Evolutionary conservation across 2,113 vertebrate genomes (phyloP).

Genomic region (Antigone vipio): DNA sequence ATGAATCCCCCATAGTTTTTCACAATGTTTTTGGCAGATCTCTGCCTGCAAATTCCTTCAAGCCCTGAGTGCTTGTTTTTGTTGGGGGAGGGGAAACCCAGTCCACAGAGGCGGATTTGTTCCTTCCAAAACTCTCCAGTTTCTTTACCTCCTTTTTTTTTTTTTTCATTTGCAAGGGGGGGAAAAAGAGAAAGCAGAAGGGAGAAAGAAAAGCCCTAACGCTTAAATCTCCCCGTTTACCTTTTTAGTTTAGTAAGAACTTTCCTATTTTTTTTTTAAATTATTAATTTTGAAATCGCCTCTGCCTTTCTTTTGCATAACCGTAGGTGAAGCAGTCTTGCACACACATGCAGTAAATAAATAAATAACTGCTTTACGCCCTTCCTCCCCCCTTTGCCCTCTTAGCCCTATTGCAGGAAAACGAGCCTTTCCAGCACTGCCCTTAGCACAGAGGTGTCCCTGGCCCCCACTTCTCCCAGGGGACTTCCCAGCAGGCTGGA

Average conservation of each 20-base stretch:
- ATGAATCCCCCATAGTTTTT: slow-evolving; percentile 83
- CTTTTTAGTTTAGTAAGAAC: background rate
- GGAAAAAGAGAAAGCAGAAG: background rate
- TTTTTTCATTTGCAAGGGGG: background rate
- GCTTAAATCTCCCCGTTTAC: slow-evolving; percentile 39
- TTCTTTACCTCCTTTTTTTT: slow-evolving; percentile 66
- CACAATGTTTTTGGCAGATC: slow-evolving; percentile 83
- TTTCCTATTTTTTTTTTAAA: background rate
- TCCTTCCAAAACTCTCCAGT: slow-evolving; percentile 79
- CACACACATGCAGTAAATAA: slow-evolving; percentile 59
- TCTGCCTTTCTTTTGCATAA: slow-evolving; percentile 56
- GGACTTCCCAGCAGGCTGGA: background rate
- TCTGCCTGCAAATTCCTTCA: slow-evolving; percentile 82
- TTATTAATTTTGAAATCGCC: background rate
- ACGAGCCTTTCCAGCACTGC: background rate
- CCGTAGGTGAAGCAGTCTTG: slow-evolving; percentile 53
- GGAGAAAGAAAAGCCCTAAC: background rate
- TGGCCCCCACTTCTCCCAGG: background rate
- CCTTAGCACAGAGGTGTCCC: background rate
- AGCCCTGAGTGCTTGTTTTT: slow-evolving; percentile 85
- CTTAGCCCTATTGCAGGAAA: background rate
- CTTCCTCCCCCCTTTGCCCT: background rate
- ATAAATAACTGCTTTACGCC: slow-evolving; percentile 28
- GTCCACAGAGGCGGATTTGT: slow-evolving; percentile 84
- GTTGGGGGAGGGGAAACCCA: slow-evolving; percentile 86